Evolutionary conservation across 35 echinoderm and acorn worm genomes (phyloP).

Genomic region (Strongylocentrotus purpuratus): DNA sequence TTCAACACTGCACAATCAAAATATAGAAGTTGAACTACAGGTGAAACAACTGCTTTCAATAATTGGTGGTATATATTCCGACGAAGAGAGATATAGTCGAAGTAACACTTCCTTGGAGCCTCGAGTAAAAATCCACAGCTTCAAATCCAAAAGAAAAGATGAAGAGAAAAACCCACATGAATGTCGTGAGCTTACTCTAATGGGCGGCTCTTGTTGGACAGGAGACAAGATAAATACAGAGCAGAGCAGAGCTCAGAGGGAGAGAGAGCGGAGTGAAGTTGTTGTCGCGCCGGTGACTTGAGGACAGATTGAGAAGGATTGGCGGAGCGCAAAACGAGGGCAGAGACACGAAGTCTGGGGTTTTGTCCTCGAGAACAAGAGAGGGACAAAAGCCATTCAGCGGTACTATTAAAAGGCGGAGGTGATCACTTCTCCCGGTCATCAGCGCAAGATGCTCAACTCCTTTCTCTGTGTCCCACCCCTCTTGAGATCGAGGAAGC

Average conservation of each 20-base stretch:
- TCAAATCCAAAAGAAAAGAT: background rate
- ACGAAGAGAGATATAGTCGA: background rate
- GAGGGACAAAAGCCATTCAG: conserved; percentile 40
- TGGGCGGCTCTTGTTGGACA: conserved; percentile 39
- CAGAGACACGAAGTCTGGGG: conserved; percentile 47
- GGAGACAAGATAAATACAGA: conserved; percentile 39
- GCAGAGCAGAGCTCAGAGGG: no score
- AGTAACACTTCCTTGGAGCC: background rate
- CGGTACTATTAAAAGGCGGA: conserved; percentile 40
- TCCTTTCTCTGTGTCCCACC: conserved; percentile 1
- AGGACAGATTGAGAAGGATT: conserved; percentile 49
- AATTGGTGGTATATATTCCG: background rate
- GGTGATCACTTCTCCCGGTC: conserved; percentile 40
- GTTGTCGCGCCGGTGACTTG: conserved; percentile 40
- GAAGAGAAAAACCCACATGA: background rate
- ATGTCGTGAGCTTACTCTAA: background rate
- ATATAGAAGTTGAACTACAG: background rate
- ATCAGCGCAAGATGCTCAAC: background rate
- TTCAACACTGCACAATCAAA: no score
- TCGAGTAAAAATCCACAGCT: background rate
- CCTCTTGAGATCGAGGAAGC: conserved; percentile 17
- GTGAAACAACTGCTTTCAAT: background rate
- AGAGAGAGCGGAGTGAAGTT: background rate
- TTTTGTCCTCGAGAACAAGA: conserved; percentile 48
- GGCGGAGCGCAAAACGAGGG: conserved; percentile 1